These are phyloP conservation scores for Chalcosyrphus nemorum DNA, from an alignment of 2,888 invertebrate genomes.

Conservation along the genomic window DNA sequence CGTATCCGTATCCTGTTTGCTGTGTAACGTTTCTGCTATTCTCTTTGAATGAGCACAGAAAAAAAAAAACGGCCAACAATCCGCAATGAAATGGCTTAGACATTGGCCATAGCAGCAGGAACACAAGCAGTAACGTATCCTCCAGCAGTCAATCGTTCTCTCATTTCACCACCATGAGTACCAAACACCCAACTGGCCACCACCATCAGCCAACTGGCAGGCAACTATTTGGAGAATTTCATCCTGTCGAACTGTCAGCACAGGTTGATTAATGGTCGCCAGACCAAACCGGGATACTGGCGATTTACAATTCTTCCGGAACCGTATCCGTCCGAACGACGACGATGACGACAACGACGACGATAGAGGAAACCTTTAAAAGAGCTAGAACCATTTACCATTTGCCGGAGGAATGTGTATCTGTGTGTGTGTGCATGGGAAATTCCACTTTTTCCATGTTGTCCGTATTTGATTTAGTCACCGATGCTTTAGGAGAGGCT, in stretches of 20 bases:
- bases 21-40: conserved; percentile 20
- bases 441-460: conserved; percentile 14
- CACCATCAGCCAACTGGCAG: background rate
- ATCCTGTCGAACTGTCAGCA: conserved; percentile 63
- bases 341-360: background rate
- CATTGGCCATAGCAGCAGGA: background rate
- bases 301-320: conserved; percentile 58
- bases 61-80: background rate
- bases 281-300: conserved; percentile 36
- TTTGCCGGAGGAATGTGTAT: background rate
- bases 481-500: background rate
- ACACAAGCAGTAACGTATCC: conserved; percentile 28
- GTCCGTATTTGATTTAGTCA: conserved; percentile 39
- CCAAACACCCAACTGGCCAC: background rate
- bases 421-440: too few species aligned
- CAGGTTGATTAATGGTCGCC: conserved; percentile 55
- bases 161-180: conserved; percentile 18
- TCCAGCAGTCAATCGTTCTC: conserved; percentile 37
- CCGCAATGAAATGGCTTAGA: conserved; percentile 28
- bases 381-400: conserved; percentile 1
- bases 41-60: background rate
- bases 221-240: conserved; percentile 55
- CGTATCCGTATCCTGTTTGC: conserved; percentile 27
- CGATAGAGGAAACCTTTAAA: conserved; percentile 11
- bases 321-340: conserved; percentile 2